Evolutionary conservation across 2,113 vertebrate genomes (phyloP).

Genomic region (Thalassoma bifasciatum): DNA sequence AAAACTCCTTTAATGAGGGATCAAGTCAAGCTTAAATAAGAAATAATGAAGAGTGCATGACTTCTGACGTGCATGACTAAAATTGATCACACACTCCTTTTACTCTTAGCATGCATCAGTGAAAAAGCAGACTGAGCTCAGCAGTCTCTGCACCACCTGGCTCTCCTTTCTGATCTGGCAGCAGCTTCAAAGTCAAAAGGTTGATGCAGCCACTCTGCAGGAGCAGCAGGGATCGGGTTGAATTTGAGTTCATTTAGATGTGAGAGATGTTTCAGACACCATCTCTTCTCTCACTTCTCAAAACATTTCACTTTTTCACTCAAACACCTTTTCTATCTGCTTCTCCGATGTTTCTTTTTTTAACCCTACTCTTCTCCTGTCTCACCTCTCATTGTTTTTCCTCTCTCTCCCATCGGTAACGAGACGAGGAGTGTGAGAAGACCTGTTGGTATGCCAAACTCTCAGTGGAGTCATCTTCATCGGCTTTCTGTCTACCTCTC

Average conservation of each 20-base stretch:
- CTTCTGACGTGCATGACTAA: not conserved
- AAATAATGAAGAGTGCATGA: too few species aligned
- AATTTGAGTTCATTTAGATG: conserved; percentile 48
- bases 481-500: conserved; percentile 51
- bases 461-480: conserved; percentile 12
- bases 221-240: conserved; percentile 23
- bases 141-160: conserved; percentile 30
- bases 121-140: not conserved
- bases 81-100: not conserved
- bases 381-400: not conserved
- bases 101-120: not conserved
- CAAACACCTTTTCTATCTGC: conserved; percentile 18
- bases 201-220: conserved; percentile 46
- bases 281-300: not conserved
- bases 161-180: conserved; percentile 22
- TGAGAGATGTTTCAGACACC: not conserved
- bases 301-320: conserved; percentile 16
- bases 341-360: conserved; percentile 2
- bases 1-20: not conserved
- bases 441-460: conserved; percentile 32
- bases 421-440: conserved; percentile 27
- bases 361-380: not conserved
- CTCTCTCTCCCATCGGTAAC: conserved; percentile 18
- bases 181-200: conserved; percentile 52
- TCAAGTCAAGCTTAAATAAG: not conserved